A percentile compares a stretch with the other conserved stretches of the same genome.
Evolutionary conservation across 1,140 invertebrate genomes (phyloP).

Genomic region (Zaprionus nigranus): DNA sequence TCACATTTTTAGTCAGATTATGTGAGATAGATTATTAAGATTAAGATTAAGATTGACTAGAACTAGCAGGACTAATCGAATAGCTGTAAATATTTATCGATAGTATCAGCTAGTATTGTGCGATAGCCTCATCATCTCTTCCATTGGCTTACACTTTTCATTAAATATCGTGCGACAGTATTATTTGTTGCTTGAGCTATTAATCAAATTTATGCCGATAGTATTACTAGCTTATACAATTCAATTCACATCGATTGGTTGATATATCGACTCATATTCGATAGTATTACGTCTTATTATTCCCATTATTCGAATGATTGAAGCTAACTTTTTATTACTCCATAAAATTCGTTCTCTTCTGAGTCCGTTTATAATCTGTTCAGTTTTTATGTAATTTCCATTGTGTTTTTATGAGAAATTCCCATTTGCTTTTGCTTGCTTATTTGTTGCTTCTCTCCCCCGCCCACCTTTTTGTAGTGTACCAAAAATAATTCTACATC

Average conservation of each 20-base stretch:
- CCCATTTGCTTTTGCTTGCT: not conserved
- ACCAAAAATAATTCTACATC: constrained; percentile 23
- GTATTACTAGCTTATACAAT: not conserved
- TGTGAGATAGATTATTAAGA: not conserved
- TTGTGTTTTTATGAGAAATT: constrained; percentile 7
- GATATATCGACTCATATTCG: not conserved
- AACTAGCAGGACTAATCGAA: not conserved
- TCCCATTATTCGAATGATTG: not conserved
- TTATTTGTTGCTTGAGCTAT: too few relatives aligned
- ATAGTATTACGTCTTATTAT: not conserved
- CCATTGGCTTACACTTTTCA: too few relatives aligned
- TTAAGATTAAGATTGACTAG: not conserved
- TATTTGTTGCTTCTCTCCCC: constrained; percentile 16
- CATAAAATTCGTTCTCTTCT: not conserved
- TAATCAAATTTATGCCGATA: not conserved
- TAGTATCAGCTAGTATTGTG: constrained; percentile 16
- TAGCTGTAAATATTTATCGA: not conserved
- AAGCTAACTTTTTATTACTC: not conserved
- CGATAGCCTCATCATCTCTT: not conserved
- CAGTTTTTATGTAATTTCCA: constrained; percentile 9
- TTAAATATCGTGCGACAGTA: not conserved
- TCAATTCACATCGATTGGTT: not conserved
- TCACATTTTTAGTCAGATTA: not conserved
- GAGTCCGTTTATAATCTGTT: not conserved
- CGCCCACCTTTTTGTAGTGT: not conserved